A percentile compares a stretch with the other conserved stretches of the same genome.
These are phyloP conservation scores for Carapus acus DNA, from an alignment of 2,797 vertebrate species.

Conservation along the genomic window DNA sequence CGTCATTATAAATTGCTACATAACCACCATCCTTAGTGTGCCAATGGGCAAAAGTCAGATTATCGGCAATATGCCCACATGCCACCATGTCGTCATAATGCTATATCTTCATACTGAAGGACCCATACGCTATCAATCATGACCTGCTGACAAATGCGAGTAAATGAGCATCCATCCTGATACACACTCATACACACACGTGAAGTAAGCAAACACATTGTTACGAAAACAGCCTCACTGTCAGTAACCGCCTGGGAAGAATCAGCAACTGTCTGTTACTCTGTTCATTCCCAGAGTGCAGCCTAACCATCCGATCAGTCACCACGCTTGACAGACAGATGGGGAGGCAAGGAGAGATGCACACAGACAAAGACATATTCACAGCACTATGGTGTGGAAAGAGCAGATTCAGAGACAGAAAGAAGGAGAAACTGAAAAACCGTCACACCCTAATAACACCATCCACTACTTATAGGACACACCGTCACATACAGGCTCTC, in stretches of 20 bases:
- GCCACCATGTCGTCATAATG: too few species aligned
- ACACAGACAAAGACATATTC: not conserved
- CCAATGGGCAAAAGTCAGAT: too few species aligned
- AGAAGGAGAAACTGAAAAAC: not conserved
- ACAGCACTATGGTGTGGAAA: slow-evolving; percentile 2
- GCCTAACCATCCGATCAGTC: not conserved
- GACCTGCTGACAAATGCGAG: slow-evolving; percentile 5
- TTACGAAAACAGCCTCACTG: too few species aligned
- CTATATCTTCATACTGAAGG: too few species aligned
- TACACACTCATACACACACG: not conserved
- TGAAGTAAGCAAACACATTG: not conserved
- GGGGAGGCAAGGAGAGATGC: not conserved
- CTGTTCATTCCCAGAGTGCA: slow-evolving; percentile 2
- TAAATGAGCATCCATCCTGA: too few species aligned
- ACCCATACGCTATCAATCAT: too few species aligned
- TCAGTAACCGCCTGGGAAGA: too few species aligned
- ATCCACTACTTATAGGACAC: slow-evolving; percentile 9
- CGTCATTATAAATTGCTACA: too few species aligned
- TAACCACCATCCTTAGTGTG: too few species aligned
- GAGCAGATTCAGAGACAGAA: slow-evolving; percentile 4
- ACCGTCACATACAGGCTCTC: too few species aligned
- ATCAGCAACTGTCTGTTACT: slow-evolving; percentile 1
- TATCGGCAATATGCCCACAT: too few species aligned
- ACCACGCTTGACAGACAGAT: not conserved
- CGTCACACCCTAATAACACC: slow-evolving; percentile 6